These are phyloP conservation scores for Sebastes flavidus DNA, from an alignment of 2,797 vertebrate genomes.

Conservation along the genomic window DNA sequence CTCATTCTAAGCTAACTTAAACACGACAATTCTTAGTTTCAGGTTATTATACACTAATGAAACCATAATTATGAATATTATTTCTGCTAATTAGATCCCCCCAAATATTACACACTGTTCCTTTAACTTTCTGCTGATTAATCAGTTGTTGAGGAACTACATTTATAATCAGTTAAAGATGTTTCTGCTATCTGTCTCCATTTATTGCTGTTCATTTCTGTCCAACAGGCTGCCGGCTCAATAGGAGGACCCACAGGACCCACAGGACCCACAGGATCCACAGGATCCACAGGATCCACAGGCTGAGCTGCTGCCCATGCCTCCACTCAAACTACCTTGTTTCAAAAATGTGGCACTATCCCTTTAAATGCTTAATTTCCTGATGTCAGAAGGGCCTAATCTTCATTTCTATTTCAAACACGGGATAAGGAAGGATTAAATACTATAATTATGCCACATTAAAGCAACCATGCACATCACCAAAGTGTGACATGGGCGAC, in stretches of 20 bases:
- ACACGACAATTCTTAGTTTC: no score
- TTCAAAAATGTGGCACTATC: neutral
- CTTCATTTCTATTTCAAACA: constrained; percentile 73
- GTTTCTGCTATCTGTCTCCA: neutral
- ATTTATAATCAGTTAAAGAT: neutral
- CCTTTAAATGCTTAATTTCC: constrained; percentile 52
- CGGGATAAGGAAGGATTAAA: constrained; percentile 75
- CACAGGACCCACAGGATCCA: neutral
- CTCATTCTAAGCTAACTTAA: no score
- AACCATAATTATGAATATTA: no score
- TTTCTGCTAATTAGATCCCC: no score
- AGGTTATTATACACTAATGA: no score
- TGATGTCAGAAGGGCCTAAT: constrained; percentile 62
- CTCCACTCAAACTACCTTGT: neutral
- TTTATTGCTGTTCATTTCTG: neutral
- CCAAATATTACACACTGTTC: no score
- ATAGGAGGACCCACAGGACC: neutral
- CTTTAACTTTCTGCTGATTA: neutral
- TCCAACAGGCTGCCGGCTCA: neutral
- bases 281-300: neutral
- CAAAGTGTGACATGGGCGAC: constrained; percentile 66
- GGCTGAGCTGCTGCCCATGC: neutral
- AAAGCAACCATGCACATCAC: constrained; percentile 67
- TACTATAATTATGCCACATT: constrained; percentile 71
- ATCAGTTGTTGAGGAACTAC: neutral